Percentiles rank a stretch among this genome's conserved stretches.
Evolutionary conservation across 2,113 vertebrate genomes (phyloP).

Genomic region (Syrrhaptes paradoxus): DNA sequence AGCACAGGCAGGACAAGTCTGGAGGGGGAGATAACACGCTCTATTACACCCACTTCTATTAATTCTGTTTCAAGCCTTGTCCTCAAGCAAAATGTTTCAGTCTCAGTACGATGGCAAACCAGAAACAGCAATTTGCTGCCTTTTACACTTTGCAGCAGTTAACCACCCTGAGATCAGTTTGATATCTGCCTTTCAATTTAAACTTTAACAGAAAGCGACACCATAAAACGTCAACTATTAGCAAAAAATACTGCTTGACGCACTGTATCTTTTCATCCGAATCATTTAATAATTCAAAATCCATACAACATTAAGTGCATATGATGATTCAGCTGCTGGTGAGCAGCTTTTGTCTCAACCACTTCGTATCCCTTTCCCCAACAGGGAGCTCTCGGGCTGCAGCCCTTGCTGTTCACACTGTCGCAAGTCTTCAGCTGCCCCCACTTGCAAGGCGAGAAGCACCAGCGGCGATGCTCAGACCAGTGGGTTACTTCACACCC

Average conservation of each 20-base stretch:
- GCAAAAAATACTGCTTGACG: not conserved
- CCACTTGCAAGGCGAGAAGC: not conserved
- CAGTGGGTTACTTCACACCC: accelerated
- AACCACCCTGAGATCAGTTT: not conserved
- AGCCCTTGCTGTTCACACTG: not conserved
- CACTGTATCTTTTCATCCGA: accelerated
- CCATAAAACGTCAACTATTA: not conserved
- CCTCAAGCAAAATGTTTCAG: not conserved
- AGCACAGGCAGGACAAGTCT: not conserved
- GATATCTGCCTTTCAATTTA: not conserved
- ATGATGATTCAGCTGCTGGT: not conserved
- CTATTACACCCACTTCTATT: not conserved
- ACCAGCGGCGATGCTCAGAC: not conserved
- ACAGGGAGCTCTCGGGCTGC: not conserved
- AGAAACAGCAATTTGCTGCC: not conserved
- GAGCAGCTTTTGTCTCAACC: not conserved
- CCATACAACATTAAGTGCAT: not conserved
- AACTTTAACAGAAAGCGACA: not conserved
- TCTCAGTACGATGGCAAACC: not conserved
- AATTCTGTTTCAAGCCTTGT: not conserved
- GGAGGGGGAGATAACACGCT: not conserved
- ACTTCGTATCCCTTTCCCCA: not conserved
- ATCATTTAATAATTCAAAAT: not conserved
- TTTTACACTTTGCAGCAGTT: not conserved
- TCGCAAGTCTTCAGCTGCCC: not conserved